Percentiles rank a stretch among this genome's conserved stretches.
These are phyloP conservation scores for Girardia tigrina DNA, from an alignment of 2,888 invertebrate genomes.

Conservation along the genomic window DNA sequence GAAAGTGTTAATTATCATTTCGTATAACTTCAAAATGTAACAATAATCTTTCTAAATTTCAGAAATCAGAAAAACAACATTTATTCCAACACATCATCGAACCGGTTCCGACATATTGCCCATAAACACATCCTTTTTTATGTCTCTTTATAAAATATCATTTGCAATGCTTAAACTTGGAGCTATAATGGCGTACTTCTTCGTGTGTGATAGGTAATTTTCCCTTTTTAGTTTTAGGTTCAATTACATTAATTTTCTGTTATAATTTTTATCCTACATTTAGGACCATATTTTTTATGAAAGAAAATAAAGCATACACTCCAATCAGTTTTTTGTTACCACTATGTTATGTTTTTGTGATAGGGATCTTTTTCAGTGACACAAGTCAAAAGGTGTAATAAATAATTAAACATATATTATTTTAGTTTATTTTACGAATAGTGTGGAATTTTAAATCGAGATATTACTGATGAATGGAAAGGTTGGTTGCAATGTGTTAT, in stretches of 20 bases:
- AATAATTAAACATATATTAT: background rate
- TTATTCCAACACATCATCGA: conserved; percentile 31
- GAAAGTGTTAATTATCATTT: no score
- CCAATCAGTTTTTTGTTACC: conserved; percentile 91
- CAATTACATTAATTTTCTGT: conserved; percentile 31
- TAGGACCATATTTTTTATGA: conserved; percentile 90
- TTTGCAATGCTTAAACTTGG: conserved; percentile 61
- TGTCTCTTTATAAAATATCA: conserved; percentile 41
- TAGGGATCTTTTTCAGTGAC: conserved; percentile 81
- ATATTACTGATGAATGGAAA: conserved; percentile 86
- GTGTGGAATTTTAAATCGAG: conserved; percentile 63
- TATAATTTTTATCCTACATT: conserved; percentile 39
- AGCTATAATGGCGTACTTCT: conserved; percentile 77
- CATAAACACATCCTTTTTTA: conserved; percentile 21
- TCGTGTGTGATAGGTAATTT: conserved; percentile 67
- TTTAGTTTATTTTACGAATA: conserved; percentile 29
- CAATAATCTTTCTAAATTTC: no score
- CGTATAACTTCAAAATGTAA: no score
- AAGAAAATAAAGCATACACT: conserved; percentile 92
- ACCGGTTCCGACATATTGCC: conserved; percentile 31
- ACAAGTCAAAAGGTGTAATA: conserved; percentile 55
- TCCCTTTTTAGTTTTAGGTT: conserved; percentile 21
- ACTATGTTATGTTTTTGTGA: conserved; percentile 74
- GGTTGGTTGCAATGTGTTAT: conserved; percentile 89
- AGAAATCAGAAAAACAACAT: background rate